Percentiles rank a stretch among this genome's conserved stretches.
phyloP scores from a whole-genome alignment of 2,888 invertebrate species.

The Apomyelois bistriatella region DNA sequence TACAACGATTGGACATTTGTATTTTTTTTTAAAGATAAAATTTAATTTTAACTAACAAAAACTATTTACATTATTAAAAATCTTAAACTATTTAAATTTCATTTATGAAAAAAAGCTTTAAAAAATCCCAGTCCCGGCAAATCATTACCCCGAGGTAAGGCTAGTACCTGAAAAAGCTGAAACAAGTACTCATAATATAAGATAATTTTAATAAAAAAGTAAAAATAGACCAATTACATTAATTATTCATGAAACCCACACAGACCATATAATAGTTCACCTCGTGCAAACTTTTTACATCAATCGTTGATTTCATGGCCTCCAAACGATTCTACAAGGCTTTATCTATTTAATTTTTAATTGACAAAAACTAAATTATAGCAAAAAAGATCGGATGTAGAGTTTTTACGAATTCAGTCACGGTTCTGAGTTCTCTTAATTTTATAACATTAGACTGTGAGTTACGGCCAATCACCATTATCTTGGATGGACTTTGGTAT shows the following conservation, averaged over 20 bases:
- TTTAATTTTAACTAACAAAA: too few relatives aligned
- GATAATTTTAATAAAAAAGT: too few relatives aligned
- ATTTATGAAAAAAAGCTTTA: too few relatives aligned
- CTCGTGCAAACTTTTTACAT: constrained; percentile 14
- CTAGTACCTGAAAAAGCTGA: too few relatives aligned
- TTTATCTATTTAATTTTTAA: constrained; percentile 23
- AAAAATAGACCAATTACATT: not conserved
- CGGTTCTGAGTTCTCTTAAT: not conserved
- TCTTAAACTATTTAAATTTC: too few relatives aligned
- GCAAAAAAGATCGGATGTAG: constrained; percentile 17
- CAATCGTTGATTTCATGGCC: constrained; percentile 36
- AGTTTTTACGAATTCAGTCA: constrained; percentile 13
- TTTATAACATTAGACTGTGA: not conserved
- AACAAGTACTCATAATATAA: too few relatives aligned
- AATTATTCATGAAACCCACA: not conserved
- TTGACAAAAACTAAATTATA: constrained; percentile 26
- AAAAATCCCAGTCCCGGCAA: too few relatives aligned
- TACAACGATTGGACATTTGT: too few relatives aligned
- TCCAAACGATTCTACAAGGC: constrained; percentile 36
- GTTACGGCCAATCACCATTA: not conserved
- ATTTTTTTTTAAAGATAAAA: too few relatives aligned
- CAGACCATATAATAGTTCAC: not conserved
- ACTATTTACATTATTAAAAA: too few relatives aligned
- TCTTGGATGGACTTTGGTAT: too few relatives aligned
- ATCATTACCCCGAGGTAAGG: too few relatives aligned